A percentile compares a stretch with the other conserved stretches of the same genome.
Evolutionary conservation across 2,113 vertebrate species (phyloP).

Genomic region (Columba livia): DNA sequence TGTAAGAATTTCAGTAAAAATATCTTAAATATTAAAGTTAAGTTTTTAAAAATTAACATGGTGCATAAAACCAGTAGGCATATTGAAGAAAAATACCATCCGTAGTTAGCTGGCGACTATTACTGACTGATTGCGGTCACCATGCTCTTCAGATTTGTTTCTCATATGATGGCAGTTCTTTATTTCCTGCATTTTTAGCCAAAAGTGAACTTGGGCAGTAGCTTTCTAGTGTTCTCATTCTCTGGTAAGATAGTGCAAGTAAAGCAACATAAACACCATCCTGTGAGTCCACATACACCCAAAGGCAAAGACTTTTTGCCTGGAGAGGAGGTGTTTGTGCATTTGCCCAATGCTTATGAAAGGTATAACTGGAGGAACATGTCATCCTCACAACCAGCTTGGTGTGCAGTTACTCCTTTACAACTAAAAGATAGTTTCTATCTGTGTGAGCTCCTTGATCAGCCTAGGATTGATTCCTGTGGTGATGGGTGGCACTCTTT

Average conservation of each 20-base stretch:
- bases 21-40: not conserved
- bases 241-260: not conserved
- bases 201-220: not conserved
- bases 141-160: not conserved
- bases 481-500: not conserved
- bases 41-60: not conserved
- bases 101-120: not conserved
- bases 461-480: not conserved
- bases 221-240: not conserved
- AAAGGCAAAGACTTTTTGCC: not conserved
- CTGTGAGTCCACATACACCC: not conserved
- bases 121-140: not conserved
- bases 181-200: not conserved
- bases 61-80: not conserved
- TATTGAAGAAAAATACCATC: not conserved
- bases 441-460: not conserved
- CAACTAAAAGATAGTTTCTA: not conserved
- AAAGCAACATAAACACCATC: fast-evolving
- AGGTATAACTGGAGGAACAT: not conserved
- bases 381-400: not conserved
- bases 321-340: not conserved
- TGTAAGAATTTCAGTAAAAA: not conserved
- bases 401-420: not conserved
- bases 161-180: not conserved
- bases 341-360: not conserved